Base-by-base conservation (phyloP, 1,140 invertebrate genomes). In the Copidosoma floridanum region DNA sequence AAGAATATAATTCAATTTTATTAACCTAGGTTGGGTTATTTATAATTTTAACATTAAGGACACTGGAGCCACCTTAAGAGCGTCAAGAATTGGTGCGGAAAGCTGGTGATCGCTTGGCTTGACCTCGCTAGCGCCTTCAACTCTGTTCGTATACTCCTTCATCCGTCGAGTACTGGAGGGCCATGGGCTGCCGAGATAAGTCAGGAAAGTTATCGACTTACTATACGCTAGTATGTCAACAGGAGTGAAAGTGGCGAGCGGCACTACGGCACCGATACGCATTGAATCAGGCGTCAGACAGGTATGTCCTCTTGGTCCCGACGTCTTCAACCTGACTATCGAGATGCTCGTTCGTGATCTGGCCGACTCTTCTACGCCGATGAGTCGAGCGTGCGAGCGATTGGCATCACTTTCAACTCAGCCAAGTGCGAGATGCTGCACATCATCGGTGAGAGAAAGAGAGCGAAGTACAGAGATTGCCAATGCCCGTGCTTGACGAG, bases 281-380 rank as follows among this genome's bases (percentile, higher is more conserved):
- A 60, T 79, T 7, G 21, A 35, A 1, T 14, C 74, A 0, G 71
- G 75, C 21, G 73, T 82, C 0, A 63, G 66, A 5, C 78, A 82
- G 61, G 79, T 77, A 1, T 74, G 74, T 52, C 73, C 74, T 1
- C 47, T 79, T 0, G 72, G 69, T 40, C 68, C 71, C 1, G 23
- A 75, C 1, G 62, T 77, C 3, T 81, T 81, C 64, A 73, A 79
- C 50, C 43, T 82, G 10, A 67, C 67, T 7, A 61, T 79, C 3
- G 72, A 81, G 48, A 67, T 65, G 0, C 21, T 71, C 2, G 4
- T 65, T 8, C 16, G 43, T 8, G 3, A 3, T 3, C 4, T 23
- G 5, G 3, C 5, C 5, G 6, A 3, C 20, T 69, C 14, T 32
- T 75, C 6, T 7, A 20, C 0, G 38, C 44, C 7, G 58, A 66